Evolutionary conservation across 2,113 vertebrate species (phyloP), one percentile per base, ranked within the genome.

Genomic region (Prunella himalayana): DNA sequence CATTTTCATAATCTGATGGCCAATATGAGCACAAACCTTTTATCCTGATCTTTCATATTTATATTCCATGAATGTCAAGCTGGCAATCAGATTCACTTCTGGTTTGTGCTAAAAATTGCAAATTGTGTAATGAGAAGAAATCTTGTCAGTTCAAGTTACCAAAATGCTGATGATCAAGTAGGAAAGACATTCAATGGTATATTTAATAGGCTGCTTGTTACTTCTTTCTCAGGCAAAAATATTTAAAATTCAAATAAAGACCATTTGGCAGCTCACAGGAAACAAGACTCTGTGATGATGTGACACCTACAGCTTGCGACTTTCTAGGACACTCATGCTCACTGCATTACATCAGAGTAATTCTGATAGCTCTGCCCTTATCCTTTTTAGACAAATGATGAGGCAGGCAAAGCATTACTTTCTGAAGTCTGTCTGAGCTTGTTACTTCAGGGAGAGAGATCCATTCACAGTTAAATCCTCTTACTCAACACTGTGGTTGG

Each of bases 241-340:
- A 35, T 77, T 88, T 82, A 41, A 77, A 70, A 86, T 86, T 73
- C 25, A 81, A 35, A 71, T 68, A 90, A 92, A 49, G 68, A 39
- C 73, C 37, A 39, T 64, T 71, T 90, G 69, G 70, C 9, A 79
- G 81, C 59, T 82, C 31, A 90, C 30, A 93, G 64, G 72, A 88
- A 92, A 71, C 39, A 19, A 23, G 69, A 64, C 50, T 90, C 78
- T 76, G 14, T 61, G 68, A 70, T 73, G 75, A 61, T 80, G 78
- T 90, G 86, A 83, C 56, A 93, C n/a, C 28, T 77, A 92, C 28
- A 86, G 30, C 69, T 88, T 86, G 37, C 9, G 13, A 69, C 93
- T 94, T 97, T 95, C 90, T 86, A 95, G 87, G 69, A 94, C 80
- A 54, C 41, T 86, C 71, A 86, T 90, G 35, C 60, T 88, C 72